Conservation (phyloP, 1,140 invertebrate species). For the Chymomyza costata region DNA sequence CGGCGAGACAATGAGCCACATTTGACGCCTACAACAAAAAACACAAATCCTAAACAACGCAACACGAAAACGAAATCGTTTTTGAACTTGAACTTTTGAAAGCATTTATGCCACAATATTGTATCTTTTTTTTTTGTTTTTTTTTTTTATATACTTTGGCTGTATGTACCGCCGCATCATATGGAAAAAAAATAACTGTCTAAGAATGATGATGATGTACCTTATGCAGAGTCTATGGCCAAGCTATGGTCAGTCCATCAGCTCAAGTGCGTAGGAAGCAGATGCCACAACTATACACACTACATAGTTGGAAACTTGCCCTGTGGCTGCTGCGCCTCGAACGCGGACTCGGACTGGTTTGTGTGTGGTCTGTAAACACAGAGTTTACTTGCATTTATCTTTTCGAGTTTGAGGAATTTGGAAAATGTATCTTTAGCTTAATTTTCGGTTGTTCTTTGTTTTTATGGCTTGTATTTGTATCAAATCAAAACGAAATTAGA, state of each 20-base stretch:
- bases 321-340: too few species aligned
- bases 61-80: conserved; percentile 29
- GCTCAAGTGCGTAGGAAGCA: too few species aligned
- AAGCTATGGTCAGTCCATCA: too few species aligned
- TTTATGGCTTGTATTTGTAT: conserved; percentile 8
- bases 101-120: too few species aligned
- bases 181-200: too few species aligned
- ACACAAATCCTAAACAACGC: neutral
- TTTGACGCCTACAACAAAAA: conserved; percentile 31
- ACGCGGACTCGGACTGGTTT: conserved; percentile 27
- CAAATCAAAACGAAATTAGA: conserved; percentile 38
- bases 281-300: too few species aligned
- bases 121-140: neutral
- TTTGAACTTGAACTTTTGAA: conserved; percentile 54
- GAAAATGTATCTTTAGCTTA: conserved; percentile 21
- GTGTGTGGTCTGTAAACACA: conserved; percentile 1
- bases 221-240: too few species aligned
- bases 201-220: too few species aligned
- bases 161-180: too few species aligned
- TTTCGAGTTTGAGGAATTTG: conserved; percentile 10
- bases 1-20: conserved; percentile 26
- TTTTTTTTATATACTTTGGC: too few species aligned
- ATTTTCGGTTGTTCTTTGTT: neutral
- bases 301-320: too few species aligned
- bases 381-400: conserved; percentile 7